Evolutionary conservation across 2,113 vertebrate genomes (phyloP).

Genomic region (Platichthys stellatus): DNA sequence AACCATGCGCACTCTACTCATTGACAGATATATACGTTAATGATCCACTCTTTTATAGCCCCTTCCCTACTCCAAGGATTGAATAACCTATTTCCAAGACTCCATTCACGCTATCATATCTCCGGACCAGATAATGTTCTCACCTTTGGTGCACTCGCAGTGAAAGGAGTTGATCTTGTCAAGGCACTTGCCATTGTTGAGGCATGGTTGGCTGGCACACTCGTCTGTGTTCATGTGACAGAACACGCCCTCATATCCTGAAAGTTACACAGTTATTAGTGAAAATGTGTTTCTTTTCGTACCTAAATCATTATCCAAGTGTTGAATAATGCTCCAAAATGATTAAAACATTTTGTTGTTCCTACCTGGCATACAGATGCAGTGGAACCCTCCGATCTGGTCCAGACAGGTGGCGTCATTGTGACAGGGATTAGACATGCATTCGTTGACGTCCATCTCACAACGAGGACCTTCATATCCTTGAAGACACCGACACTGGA

Average conservation of each 20-base stretch:
- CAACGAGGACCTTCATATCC: constrained; percentile 95
- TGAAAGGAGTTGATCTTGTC: constrained; percentile 96
- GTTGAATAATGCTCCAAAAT: background rate
- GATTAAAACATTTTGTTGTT: background rate
- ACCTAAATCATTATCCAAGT: background rate
- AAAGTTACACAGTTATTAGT: constrained; percentile 8
- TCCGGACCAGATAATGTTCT: constrained; percentile 25
- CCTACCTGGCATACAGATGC: constrained; percentile 96
- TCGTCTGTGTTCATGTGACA: constrained; percentile 94
- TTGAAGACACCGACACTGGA: constrained; percentile 92
- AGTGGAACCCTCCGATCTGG: constrained; percentile 96
- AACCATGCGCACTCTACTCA: constrained; percentile 24
- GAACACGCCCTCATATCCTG: constrained; percentile 94
- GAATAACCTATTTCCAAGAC: background rate
- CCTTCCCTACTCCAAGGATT: background rate
- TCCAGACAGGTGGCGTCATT: constrained; percentile 97
- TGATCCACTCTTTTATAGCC: constrained; percentile 41
- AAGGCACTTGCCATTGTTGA: constrained; percentile 91
- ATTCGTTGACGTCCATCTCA: constrained; percentile 95
- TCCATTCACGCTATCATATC: background rate
- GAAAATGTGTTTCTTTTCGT: background rate
- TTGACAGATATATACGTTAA: constrained; percentile 52
- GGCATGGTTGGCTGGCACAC: constrained; percentile 92
- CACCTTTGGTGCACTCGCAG: constrained; percentile 94
- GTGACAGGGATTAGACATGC: constrained; percentile 94